Conservation (phyloP, 2,888 invertebrate species). For the Scaptomyza flava region DNA sequence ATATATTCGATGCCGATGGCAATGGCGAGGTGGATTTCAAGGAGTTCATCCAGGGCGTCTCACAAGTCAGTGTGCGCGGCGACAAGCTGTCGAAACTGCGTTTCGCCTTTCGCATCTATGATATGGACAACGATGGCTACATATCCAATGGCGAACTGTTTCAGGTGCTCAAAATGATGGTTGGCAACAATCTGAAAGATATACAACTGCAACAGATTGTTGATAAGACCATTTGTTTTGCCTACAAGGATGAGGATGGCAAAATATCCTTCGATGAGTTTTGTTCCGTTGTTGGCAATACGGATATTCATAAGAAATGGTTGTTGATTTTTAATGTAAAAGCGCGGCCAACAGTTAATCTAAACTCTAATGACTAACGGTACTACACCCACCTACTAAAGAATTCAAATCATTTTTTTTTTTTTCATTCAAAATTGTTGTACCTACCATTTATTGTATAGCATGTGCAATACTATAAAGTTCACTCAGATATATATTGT, state of each 20-base stretch:
- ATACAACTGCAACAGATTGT: constrained; percentile 99
- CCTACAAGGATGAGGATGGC: constrained; percentile 99
- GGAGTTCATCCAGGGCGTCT: constrained; percentile 99
- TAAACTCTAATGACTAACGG: constrained; percentile 23
- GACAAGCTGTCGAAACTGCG: constrained; percentile 99
- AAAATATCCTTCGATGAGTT: constrained; percentile 99
- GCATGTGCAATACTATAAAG: constrained; percentile 2
- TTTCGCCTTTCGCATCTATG: constrained; percentile 99
- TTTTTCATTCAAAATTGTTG: constrained; percentile 45
- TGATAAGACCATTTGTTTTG: constrained; percentile 99
- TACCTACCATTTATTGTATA: constrained; percentile 28
- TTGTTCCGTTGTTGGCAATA: constrained; percentile 99
- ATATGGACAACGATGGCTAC: constrained; percentile 99
- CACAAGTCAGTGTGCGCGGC: constrained; percentile 99
- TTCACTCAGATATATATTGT: not conserved
- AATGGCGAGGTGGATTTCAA: constrained; percentile 96
- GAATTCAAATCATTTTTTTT: constrained; percentile 21
- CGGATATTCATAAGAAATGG: constrained; percentile 99
- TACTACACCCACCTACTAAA: constrained; percentile 12
- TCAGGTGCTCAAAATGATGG: constrained; percentile 99
- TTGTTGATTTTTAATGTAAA: constrained; percentile 95
- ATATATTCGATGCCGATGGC: constrained; percentile 99
- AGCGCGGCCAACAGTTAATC: constrained; percentile 32
- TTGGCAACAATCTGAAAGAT: constrained; percentile 99
- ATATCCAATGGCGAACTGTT: constrained; percentile 99